phyloP scores from a whole-genome alignment of 2,797 vertebrate genomes.

The Acipenser ruthenus region DNA sequence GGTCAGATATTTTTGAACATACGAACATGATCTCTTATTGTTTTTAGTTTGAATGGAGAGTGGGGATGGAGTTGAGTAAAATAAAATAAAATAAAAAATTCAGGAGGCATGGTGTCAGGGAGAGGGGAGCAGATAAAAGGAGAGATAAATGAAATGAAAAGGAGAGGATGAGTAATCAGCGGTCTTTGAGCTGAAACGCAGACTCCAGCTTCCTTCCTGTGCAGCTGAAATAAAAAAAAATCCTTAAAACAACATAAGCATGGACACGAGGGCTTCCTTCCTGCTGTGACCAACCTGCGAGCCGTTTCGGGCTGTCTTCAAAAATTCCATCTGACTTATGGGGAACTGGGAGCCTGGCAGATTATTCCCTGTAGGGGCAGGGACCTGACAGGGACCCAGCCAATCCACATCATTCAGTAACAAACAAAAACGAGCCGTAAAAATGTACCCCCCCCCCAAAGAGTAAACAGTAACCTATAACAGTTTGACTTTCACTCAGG shows the following conservation, averaged over 20 bases:
- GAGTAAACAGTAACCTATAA: no score
- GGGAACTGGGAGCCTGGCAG: conserved; percentile 48
- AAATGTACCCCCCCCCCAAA: no score
- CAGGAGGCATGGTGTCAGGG: conserved; percentile 35
- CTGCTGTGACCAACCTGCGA: conserved; percentile 66
- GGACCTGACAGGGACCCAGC: not conserved
- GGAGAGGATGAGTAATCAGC: conserved; percentile 56
- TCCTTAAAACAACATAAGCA: conserved; percentile 72
- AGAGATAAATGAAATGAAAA: conserved; percentile 55
- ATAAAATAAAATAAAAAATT: conserved; percentile 1
- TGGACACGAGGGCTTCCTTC: conserved; percentile 71
- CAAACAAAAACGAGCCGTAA: no score
- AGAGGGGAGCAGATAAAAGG: conserved; percentile 50
- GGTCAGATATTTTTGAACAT: no score
- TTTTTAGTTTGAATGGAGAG: no score
- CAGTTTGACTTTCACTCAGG: no score
- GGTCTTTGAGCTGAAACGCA: conserved; percentile 68
- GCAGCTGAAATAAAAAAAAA: conserved; percentile 71
- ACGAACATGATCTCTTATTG: no score
- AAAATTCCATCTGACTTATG: conserved; percentile 61
- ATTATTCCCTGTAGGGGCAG: conserved; percentile 51
- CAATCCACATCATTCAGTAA: no score
- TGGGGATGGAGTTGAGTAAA: no score
- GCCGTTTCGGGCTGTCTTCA: conserved; percentile 59
- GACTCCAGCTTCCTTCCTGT: conserved; percentile 80